Evolutionary conservation across 2,888 invertebrate genomes (phyloP), one percentile per base, ranked within the genome.

Genomic region (Luperina testacea): DNA sequence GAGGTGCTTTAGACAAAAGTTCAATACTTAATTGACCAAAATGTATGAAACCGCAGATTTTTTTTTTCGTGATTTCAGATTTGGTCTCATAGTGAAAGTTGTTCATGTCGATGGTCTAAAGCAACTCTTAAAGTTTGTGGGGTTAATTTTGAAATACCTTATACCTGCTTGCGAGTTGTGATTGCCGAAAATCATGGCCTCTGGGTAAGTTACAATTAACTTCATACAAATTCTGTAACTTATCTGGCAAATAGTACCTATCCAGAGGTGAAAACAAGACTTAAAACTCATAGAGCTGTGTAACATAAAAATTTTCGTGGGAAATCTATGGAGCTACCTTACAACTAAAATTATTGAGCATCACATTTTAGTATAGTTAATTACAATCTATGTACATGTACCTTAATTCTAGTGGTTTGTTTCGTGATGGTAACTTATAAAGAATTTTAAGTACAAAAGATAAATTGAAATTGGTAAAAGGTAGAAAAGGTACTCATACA

Each of bases 331-430:
- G 81, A 79, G 80, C 75, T 81, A 82, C 70, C 83, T 88, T 88
- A 87, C 78, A 83, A 79, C 89, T 91, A 92, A 85, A 88, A 91
- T 94, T 93, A 94, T 92, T 95, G 95, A 95, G 94, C 95, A 95
- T 95, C 93, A 94, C 92, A 94, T 91, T 94, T 94, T 93, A 93
- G 92, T 93, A 87, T 86, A 87, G 87, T 90, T 90, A 90, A 85
- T 88, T 81, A 89, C 78, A 87, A 76, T 61, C 77, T 89, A 90
- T 89, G 80, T 89, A 90, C 88, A 90, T 53, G 73, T 72, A 75
- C 8, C 82, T 86, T 87, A 89, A 17, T 45, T 73, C 78, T 89
- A 89, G 77, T 88, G 90, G 90, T 88, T 88, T 90, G 69, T 85
- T 84, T 80, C 81, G 68, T 80, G 75, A 84, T 90, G 92, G 91